These are phyloP conservation scores for Brevimyrus niger DNA, from an alignment of 2,113 vertebrate species.

Conservation along the genomic window DNA sequence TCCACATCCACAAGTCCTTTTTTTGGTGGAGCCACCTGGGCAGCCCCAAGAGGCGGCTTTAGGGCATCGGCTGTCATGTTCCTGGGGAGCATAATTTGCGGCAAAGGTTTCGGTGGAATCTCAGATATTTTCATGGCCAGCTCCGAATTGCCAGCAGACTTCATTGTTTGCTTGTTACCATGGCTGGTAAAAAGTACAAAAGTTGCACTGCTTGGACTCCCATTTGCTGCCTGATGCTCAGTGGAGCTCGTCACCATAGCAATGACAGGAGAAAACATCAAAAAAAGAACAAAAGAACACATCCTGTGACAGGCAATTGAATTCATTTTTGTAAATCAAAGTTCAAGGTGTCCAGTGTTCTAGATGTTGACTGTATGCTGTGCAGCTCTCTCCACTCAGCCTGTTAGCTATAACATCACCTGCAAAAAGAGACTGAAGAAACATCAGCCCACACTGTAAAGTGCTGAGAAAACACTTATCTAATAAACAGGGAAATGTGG, in stretches of 20 bases:
- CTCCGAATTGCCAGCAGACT: neutral
- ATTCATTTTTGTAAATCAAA: constrained; percentile 10
- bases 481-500: neutral
- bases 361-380: neutral
- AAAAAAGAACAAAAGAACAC: constrained; percentile 2
- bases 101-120: constrained; percentile 56
- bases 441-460: neutral
- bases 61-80: constrained; percentile 60
- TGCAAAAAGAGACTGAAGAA: neutral
- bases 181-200: constrained; percentile 1
- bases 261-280: neutral
- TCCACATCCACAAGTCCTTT: constrained; percentile 68
- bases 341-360: neutral
- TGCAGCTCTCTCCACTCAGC: constrained; percentile 4
- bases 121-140: constrained; percentile 30
- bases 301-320: neutral
- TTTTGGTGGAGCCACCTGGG: constrained; percentile 61
- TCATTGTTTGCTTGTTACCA: constrained; percentile 3
- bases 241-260: neutral
- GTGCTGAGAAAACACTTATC: neutral
- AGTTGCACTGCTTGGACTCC: neutral
- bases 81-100: constrained; percentile 61
- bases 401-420: neutral
- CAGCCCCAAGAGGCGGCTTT: constrained; percentile 61
- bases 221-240: neutral